These are phyloP conservation scores for Arnoldichthys spilopterus DNA, from an alignment of 2,797 vertebrate species.

Conservation along the genomic window DNA sequence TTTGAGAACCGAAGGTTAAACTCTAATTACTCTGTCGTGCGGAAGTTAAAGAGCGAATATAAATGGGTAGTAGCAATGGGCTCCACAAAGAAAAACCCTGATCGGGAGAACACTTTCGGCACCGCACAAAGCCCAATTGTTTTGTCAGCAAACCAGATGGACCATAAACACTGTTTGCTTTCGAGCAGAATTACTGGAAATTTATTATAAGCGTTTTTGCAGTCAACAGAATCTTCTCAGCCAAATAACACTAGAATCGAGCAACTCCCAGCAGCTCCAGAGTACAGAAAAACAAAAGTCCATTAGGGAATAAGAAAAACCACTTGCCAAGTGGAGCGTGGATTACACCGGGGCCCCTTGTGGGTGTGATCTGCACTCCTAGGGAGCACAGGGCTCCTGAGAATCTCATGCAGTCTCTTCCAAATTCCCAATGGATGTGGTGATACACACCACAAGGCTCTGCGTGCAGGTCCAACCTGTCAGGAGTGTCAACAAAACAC, in stretches of 20 bases:
- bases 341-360: background rate
- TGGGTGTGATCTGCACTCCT: conserved; percentile 3
- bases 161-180: conserved; percentile 31
- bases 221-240: background rate
- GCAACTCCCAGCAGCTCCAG: background rate
- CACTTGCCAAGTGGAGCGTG: background rate
- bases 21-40: background rate
- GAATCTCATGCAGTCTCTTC: conserved; percentile 18
- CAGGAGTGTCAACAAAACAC: conserved; percentile 29
- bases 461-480: background rate
- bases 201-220: conserved; percentile 13
- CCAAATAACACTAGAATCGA: conserved; percentile 1
- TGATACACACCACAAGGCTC: background rate
- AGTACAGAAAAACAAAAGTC: background rate
- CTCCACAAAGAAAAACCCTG: conserved; percentile 21
- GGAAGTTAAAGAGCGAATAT: background rate
- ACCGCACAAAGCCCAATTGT: conserved; percentile 25
- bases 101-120: conserved; percentile 58
- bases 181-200: conserved; percentile 10
- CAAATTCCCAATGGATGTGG: conserved; percentile 8
- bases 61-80: background rate
- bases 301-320: background rate
- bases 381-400: background rate
- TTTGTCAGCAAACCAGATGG: conserved; percentile 42
- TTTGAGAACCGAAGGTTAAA: conserved; percentile 1